Conservation (phyloP, 2,888 invertebrate genomes). For the Drosophila aldrichi region DNA sequence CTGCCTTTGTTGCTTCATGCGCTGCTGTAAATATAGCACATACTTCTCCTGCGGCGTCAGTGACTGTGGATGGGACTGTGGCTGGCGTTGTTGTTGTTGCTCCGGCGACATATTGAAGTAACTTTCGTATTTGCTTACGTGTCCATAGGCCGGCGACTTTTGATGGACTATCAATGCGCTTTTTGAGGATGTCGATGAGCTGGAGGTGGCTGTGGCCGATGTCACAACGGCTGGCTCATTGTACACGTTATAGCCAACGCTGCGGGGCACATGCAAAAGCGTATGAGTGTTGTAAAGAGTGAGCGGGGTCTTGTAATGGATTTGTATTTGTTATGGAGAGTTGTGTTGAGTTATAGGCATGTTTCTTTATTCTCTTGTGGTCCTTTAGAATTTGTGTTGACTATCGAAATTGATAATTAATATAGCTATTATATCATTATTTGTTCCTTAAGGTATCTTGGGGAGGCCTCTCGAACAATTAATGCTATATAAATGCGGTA, state of each 20-base stretch:
- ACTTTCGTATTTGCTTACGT: constrained; percentile 61
- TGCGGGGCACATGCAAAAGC: constrained; percentile 63
- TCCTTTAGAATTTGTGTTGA: no score
- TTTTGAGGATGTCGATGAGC: constrained; percentile 49
- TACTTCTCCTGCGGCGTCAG: constrained; percentile 85
- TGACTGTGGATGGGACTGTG: constrained; percentile 50
- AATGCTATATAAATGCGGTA: no score
- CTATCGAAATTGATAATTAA: no score
- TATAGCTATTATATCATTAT: no score
- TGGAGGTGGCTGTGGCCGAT: constrained; percentile 30
- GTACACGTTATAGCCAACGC: constrained; percentile 69
- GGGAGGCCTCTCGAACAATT: no score
- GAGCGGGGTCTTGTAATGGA: background rate
- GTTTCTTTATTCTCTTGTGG: background rate
- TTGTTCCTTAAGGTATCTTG: no score
- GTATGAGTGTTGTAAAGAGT: constrained; percentile 17
- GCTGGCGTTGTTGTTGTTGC: constrained; percentile 74
- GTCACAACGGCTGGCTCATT: constrained; percentile 55
- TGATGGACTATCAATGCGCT: constrained; percentile 60
- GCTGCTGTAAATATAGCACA: constrained; percentile 84
- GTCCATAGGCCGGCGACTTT: constrained; percentile 62
- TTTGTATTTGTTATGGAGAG: background rate
- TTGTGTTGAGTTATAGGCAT: background rate
- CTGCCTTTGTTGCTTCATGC: constrained; percentile 70
- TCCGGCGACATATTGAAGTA: constrained; percentile 73